phyloP scores from a whole-genome alignment of 2,888 invertebrate species.

The Pelosia muscerda region DNA sequence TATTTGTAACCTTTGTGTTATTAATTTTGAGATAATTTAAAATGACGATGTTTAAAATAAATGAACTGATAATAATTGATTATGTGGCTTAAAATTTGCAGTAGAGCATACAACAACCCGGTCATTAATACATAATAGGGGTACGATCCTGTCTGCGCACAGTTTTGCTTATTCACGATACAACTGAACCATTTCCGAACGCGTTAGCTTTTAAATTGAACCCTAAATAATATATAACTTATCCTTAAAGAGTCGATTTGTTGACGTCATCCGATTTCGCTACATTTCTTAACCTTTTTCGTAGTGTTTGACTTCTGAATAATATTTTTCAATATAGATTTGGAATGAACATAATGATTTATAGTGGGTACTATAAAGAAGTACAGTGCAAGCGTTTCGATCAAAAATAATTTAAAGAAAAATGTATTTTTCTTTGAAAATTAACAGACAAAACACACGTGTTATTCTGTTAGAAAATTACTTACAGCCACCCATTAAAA shows the following conservation, averaged over 20 bases:
- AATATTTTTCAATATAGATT: not conserved
- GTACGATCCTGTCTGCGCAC: slow-evolving; percentile 62
- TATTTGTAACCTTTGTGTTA: slow-evolving; percentile 4
- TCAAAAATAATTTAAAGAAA: not conserved
- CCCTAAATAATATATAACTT: slow-evolving; percentile 75
- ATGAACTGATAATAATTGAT: slow-evolving; percentile 64
- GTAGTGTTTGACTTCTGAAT: not conserved
- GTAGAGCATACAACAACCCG: slow-evolving; percentile 51
- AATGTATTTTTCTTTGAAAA: not conserved
- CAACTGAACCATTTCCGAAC: slow-evolving; percentile 68
- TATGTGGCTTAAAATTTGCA: slow-evolving; percentile 54
- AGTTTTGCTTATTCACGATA: slow-evolving; percentile 79
- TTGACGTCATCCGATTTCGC: slow-evolving; percentile 36
- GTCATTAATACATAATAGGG: slow-evolving; percentile 77
- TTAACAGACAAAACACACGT: not conserved
- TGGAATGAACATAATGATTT: not conserved
- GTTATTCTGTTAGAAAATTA: not conserved
- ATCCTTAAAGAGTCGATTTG: slow-evolving; percentile 68
- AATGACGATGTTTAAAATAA: slow-evolving; percentile 48
- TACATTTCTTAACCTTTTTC: not conserved
- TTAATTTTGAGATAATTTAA: slow-evolving; percentile 41
- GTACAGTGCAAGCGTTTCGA: not conserved
- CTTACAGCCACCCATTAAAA: slow-evolving; percentile 7
- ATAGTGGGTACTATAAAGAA: too few species aligned
- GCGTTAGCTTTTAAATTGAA: slow-evolving; percentile 80